Evolutionary conservation across 2,888 invertebrate species (phyloP).

Genomic region (Sepioteuthis lessoniana): DNA sequence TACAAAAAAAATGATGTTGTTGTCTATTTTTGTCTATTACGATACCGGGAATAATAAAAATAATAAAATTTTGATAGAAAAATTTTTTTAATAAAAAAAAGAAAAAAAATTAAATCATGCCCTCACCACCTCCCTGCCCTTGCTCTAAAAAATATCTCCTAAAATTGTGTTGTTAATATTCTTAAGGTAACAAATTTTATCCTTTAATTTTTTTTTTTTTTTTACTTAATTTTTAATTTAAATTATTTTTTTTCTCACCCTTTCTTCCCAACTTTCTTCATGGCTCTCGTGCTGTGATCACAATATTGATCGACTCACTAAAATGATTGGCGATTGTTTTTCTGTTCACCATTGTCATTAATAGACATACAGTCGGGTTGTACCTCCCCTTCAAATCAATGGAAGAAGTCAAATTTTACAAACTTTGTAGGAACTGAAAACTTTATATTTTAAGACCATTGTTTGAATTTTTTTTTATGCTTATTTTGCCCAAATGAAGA

Average conservation of each 20-base stretch:
- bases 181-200: background rate
- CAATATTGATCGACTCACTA: background rate
- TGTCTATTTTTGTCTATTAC: slow-evolving; percentile 33
- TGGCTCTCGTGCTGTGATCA: background rate
- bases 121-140: slow-evolving; percentile 3
- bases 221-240: background rate
- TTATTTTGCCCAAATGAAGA: background rate
- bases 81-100: background rate
- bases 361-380: too few species aligned
- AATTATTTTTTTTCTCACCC: background rate
- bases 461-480: background rate
- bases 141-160: background rate
- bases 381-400: background rate
- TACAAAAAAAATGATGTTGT: background rate
- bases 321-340: background rate
- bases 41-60: background rate
- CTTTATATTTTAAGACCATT: too few species aligned
- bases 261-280: background rate
- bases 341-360: background rate
- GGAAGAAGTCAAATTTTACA: background rate
- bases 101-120: background rate
- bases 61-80: background rate
- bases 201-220: background rate
- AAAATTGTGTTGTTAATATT: background rate
- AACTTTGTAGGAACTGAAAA: too few species aligned